Evolutionary conservation across 2,888 invertebrate genomes (phyloP).

Genomic region (Ctena decussata): DNA sequence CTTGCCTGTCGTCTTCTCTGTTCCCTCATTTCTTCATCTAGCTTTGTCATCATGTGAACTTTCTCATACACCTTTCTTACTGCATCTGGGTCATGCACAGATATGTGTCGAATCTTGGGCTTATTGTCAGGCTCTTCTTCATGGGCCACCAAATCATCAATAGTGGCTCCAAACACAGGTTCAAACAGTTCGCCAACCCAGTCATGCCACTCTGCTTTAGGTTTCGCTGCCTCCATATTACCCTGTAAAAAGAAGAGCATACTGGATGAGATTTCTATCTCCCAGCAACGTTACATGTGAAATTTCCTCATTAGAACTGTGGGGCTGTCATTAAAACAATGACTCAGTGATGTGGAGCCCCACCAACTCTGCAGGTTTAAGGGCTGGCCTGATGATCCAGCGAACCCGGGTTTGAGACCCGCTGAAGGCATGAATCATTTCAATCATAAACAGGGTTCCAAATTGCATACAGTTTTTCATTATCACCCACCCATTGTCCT

Average conservation of each 20-base stretch:
- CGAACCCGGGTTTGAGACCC: no score
- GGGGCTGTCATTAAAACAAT: no score
- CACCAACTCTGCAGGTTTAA: no score
- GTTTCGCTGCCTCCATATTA: background rate
- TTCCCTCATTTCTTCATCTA: slow-evolving; percentile 77
- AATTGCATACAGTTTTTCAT: no score
- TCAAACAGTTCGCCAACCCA: slow-evolving; percentile 84
- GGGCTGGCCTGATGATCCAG: no score
- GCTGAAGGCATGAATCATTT: no score
- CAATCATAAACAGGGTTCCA: no score
- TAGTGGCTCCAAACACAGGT: slow-evolving; percentile 75
- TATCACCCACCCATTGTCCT: no score
- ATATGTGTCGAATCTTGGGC: slow-evolving; percentile 55
- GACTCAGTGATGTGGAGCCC: no score
- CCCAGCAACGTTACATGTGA: no score
- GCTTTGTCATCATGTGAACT: slow-evolving; percentile 77
- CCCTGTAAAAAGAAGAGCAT: background rate
- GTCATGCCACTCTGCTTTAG: slow-evolving; percentile 68
- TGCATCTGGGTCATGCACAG: slow-evolving; percentile 63
- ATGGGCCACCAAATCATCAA: slow-evolving; percentile 72
- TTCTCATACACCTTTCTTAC: slow-evolving; percentile 76
- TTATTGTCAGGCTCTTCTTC: slow-evolving; percentile 58
- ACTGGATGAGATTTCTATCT: no score
- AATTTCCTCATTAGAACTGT: no score
- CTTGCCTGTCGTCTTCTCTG: slow-evolving; percentile 31